A percentile compares a stretch with the other conserved stretches of the same genome.
These are phyloP conservation scores for Hetaerina americana DNA, from an alignment of 1,140 invertebrate genomes.

Conservation along the genomic window DNA sequence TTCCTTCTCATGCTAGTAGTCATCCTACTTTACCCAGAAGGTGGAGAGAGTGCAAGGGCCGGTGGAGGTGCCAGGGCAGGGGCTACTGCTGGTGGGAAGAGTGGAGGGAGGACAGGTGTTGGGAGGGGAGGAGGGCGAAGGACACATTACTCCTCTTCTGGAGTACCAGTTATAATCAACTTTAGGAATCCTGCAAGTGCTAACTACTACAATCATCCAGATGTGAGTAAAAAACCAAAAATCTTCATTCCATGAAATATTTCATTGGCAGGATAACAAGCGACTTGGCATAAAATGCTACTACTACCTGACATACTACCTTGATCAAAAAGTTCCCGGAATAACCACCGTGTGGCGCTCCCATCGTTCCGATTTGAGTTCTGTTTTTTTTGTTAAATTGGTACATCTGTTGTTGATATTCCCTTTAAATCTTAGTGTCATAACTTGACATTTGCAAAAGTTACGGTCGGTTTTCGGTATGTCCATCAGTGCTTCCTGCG, in stretches of 20 bases:
- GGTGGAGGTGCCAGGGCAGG: slow-evolving; percentile 3
- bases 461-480: no score
- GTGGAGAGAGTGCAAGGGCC: background rate
- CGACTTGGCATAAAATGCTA: no score
- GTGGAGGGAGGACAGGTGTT: slow-evolving; percentile 29
- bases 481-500: no score
- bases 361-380: no score
- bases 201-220: slow-evolving; percentile 58
- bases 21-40: background rate
- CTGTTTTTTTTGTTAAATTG: no score
- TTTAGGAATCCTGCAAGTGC: slow-evolving; percentile 47
- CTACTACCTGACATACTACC: no score
- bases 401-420: no score
- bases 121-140: slow-evolving; percentile 18
- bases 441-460: no score
- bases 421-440: no score
- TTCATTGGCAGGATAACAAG: no score
- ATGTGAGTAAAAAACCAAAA: slow-evolving; percentile 45
- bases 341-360: no score
- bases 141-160: slow-evolving; percentile 20
- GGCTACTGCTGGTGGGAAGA: slow-evolving; percentile 23
- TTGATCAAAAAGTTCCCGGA: no score
- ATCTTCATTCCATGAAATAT: background rate
- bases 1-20: background rate
- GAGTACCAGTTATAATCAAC: slow-evolving; percentile 46